phyloP scores from a whole-genome alignment of 1,140 invertebrate species.

The Argopecten irradians region DNA sequence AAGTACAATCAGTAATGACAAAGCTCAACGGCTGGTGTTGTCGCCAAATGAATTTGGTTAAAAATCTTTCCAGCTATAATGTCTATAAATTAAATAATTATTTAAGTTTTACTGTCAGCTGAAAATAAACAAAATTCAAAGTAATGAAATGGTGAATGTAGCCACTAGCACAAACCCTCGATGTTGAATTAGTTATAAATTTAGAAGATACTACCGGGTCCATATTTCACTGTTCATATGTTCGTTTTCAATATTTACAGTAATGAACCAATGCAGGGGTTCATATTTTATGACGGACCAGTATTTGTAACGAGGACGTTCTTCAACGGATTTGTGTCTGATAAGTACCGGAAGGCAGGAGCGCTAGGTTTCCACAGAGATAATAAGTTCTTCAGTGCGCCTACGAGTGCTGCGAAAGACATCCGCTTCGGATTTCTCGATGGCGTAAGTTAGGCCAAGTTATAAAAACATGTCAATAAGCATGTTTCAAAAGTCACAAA shows the following conservation, averaged over 20 bases:
- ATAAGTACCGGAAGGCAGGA: slow-evolving; percentile 25
- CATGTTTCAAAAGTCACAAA: not conserved
- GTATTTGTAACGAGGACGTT: slow-evolving; percentile 33
- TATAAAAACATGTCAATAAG: not conserved
- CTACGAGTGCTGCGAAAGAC: slow-evolving; percentile 18
- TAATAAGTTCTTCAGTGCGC: slow-evolving; percentile 1
- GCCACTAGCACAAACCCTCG: too few species aligned
- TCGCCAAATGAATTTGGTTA: too few species aligned
- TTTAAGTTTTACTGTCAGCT: too few species aligned
- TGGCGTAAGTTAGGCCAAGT: not conserved
- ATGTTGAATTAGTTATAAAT: too few species aligned
- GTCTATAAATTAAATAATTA: too few species aligned
- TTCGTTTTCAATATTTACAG: slow-evolving; percentile 11
- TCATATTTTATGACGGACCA: slow-evolving; percentile 38
- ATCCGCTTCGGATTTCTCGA: slow-evolving; percentile 40
- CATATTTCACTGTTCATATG: too few species aligned
- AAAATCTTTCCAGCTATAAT: too few species aligned
- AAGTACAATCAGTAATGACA: too few species aligned
- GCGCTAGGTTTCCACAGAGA: slow-evolving; percentile 36
- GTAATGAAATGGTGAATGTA: too few species aligned
- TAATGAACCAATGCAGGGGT: slow-evolving; percentile 34
- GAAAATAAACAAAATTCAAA: too few species aligned
- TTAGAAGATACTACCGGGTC: too few species aligned
- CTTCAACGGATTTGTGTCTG: slow-evolving; percentile 28
- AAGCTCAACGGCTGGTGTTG: too few species aligned